Evolutionary conservation across 2,888 invertebrate genomes (phyloP), one percentile per base, ranked within the genome.

Genomic region (Spodoptera exigua): DNA sequence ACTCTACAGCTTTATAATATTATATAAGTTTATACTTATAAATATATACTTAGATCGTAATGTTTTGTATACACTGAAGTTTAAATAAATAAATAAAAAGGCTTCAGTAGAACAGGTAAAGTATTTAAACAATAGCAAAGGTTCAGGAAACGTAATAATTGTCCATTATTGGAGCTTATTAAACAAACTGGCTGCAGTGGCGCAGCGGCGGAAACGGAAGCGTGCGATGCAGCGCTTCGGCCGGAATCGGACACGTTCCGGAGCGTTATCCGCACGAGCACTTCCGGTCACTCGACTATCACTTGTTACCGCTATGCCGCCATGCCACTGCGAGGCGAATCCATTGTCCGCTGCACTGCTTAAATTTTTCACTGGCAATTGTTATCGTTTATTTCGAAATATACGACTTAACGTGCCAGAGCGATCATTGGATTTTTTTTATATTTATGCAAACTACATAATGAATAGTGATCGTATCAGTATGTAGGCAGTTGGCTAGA

Each of bases 161-260:
- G 71, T 66, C 64, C 66, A 75, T 74, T 76, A 82, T 76, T 63
- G 78, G 61, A 69, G 70, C 79, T 82, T 81, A 83, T 84, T 84
- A 85, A 81, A 83, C 74, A 76, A 78, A 77, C 70, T 80, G 77
- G 70, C 71, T 76, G 76, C 80, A 81, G 79, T 62, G 63, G 72
- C 36, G 35, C 58, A 59, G 52, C 37, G 56, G 59, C 81, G 81
- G 84, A 81, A 79, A 45, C 84, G 87, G 85, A 81, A 78, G 70
- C 71, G 70, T 70, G 64, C 64, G 68, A 70, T 75, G 74, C 79
- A 78, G 77, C 74, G 78, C 72, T 74, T 72, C 65, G 61, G 66
- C 69, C 82, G 84, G 80, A 83, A 82, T 82, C 88, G 89, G 87
- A 85, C 82, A 81, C 87, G 89, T 90, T 89, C 88, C 89, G 89